phyloP scores from a whole-genome alignment of 2,113 vertebrate genomes.

The Otus sunia region DNA sequence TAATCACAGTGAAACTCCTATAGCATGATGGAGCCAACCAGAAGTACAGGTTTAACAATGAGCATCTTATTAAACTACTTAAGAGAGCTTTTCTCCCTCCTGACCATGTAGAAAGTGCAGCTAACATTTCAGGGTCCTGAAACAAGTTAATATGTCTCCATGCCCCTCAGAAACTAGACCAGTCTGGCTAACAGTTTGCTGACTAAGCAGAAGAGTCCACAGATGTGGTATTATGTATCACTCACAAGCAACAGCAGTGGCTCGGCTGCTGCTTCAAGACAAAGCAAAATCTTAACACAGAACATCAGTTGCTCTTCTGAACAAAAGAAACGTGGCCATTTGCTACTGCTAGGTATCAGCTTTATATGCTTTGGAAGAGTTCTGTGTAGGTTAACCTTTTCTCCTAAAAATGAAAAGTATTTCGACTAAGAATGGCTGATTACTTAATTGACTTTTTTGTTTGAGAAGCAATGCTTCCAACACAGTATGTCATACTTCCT shows the following conservation, averaged over 20 bases:
- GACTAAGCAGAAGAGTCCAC: conserved; percentile 42
- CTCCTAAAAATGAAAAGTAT: neutral
- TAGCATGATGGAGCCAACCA: neutral
- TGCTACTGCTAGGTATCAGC: neutral
- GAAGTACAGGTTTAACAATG: neutral
- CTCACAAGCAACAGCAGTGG: neutral
- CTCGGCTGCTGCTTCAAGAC: conserved; percentile 8
- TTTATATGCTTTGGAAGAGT: neutral
- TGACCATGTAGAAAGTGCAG: neutral
- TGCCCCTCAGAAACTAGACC: neutral
- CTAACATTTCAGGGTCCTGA: neutral
- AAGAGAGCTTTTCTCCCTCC: neutral
- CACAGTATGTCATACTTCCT: conserved; percentile 24
- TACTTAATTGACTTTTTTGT: neutral
- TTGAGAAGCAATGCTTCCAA: conserved; percentile 9
- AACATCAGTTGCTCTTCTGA: conserved; percentile 24
- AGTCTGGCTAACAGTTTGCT: conserved; percentile 45
- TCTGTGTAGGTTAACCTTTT: neutral
- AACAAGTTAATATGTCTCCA: neutral
- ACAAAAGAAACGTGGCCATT: conserved; percentile 2
- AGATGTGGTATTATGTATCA: neutral
- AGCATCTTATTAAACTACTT: neutral
- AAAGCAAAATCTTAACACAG: conserved; percentile 28
- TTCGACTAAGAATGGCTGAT: conserved; percentile 1
- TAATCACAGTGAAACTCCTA: neutral